Evolutionary conservation across 2,888 invertebrate species (phyloP).

Genomic region (Orchestes rusci): DNA sequence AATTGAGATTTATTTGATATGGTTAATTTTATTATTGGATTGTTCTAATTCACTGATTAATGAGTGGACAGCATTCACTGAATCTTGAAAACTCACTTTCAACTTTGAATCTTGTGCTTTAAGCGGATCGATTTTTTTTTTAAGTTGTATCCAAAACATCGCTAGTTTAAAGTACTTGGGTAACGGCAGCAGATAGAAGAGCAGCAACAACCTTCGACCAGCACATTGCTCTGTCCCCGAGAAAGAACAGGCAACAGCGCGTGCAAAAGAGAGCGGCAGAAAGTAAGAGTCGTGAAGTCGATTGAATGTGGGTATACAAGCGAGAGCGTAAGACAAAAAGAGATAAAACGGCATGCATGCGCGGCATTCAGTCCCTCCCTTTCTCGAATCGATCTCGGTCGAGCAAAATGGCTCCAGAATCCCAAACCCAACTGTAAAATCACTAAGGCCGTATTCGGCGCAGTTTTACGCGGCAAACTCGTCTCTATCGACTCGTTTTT

Average conservation of each 20-base stretch:
- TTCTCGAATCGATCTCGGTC: slow-evolving; percentile 42
- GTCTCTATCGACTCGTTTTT: slow-evolving; percentile 38
- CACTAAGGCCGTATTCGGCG: slow-evolving; percentile 38
- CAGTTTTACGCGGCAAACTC: slow-evolving; percentile 18
- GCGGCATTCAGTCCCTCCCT: slow-evolving; percentile 43
- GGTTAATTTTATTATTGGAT: too few relatives aligned
- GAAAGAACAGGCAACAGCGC: neutral
- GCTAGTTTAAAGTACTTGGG: too few relatives aligned
- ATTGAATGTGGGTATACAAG: slow-evolving; percentile 37
- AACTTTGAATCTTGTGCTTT: too few relatives aligned
- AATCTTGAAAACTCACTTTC: too few relatives aligned
- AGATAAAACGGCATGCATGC: slow-evolving; percentile 47
- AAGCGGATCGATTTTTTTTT: too few relatives aligned
- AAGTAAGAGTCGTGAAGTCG: slow-evolving; percentile 36
- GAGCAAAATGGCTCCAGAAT: slow-evolving; percentile 46
- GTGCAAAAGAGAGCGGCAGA: slow-evolving; percentile 25
- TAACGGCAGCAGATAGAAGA: neutral
- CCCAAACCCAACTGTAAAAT: slow-evolving; percentile 43
- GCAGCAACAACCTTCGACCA: slow-evolving; percentile 2
- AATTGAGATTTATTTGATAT: too few relatives aligned
- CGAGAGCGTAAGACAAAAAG: slow-evolving; percentile 45
- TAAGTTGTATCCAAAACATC: too few relatives aligned
- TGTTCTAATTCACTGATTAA: too few relatives aligned
- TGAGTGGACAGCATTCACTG: too few relatives aligned
- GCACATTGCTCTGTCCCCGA: slow-evolving; percentile 7